Base-by-base conservation (phyloP, 2,888 invertebrate species). In the Drosophila monieri region DNA sequence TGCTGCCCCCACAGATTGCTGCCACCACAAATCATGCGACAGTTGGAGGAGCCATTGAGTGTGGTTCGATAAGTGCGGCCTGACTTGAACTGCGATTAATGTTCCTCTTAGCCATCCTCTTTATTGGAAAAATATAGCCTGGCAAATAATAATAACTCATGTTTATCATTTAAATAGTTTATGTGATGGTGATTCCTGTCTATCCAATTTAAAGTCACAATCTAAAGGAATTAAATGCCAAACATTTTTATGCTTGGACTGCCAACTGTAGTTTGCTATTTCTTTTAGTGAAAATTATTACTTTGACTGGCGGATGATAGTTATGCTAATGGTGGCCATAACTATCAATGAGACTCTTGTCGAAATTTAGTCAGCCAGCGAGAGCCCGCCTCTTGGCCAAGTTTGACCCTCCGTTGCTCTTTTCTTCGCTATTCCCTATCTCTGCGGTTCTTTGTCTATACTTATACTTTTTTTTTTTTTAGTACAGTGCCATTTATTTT, bases 21-120 rank as follows among this genome's bases (percentile, higher is more conserved):
- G 21, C 14, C 44, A 35, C 51, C 23, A 37, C 65, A 64, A 64
- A 37, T 64, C 65, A 52, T 52, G 65, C 18, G 44, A 64, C 64
- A 64, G 64, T 44, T 47, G 43, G 64, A 44, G 43, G 64, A 39
- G 49, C 39, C 44, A 60, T 32, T 47, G 51, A 57, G 30, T 64
- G 67, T 57, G 58, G 37, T 56, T 41, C 39, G 56, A 67, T 56
- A 51, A 67, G 67, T 58, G 53, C 37, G 58, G 47, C 47, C 37
- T 68, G 57, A 67, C 57, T 57, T 43, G 68, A 43, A 57, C 67
- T 57, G 37, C 70, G 44, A 69, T 59, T 59, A 59, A 69, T 70
- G 51, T 60, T 49, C 15, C 37, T 30, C 35, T 9, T 15, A 47
- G 60, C 46, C n/a, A 46, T 35, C 0, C 3, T n/a, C 6, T 1